A percentile compares a stretch with the other conserved stretches of the same genome.
phyloP scores from a whole-genome alignment of 2,888 invertebrate genomes.

The Phrixothrix hirtus region DNA sequence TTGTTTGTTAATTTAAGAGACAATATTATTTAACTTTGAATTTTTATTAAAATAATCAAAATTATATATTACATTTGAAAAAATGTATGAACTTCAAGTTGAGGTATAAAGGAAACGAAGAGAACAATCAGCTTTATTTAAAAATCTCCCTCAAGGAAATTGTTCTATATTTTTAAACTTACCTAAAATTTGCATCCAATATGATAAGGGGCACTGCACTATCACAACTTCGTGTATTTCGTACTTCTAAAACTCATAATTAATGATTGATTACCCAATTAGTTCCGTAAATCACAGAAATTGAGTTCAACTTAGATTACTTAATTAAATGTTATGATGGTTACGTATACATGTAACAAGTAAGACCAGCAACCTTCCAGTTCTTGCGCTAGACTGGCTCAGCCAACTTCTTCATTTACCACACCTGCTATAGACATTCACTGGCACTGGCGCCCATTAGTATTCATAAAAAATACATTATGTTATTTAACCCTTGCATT shows the following conservation, averaged over 20 bases:
- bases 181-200: no score
- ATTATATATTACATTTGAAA: no score
- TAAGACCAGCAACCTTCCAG: constrained; percentile 30
- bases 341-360: constrained; percentile 16
- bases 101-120: no score
- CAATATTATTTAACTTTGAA: no score
- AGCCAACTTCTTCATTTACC: constrained; percentile 33
- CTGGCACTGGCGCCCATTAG: constrained; percentile 26
- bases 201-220: no score
- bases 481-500: no score
- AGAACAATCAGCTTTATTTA: no score
- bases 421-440: constrained; percentile 35
- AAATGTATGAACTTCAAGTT: no score
- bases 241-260: not conserved
- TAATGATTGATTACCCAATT: constrained; percentile 9
- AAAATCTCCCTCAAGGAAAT: no score
- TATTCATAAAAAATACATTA: not conserved
- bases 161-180: no score
- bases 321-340: constrained; percentile 13
- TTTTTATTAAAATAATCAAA: no score
- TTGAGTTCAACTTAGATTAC: constrained; percentile 15
- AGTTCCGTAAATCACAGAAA: constrained; percentile 13
- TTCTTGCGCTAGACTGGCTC: constrained; percentile 35
- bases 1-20: no score
- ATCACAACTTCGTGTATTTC: constrained; percentile 2